These are phyloP conservation scores for Xenopus borealis DNA, from an alignment of 2,113 vertebrate genomes.

Conservation along the genomic window DNA sequence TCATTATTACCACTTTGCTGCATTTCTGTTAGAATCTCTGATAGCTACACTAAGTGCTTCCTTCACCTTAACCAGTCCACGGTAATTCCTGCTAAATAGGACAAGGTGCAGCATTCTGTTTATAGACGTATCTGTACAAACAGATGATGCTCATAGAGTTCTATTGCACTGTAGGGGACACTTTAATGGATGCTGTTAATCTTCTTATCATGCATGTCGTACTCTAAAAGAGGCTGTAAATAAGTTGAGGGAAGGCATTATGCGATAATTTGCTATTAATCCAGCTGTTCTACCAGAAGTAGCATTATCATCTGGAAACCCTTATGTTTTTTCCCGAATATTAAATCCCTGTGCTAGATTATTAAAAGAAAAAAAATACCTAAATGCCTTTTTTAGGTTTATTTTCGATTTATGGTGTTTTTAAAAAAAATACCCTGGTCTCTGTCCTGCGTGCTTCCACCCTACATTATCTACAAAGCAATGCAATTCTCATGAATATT, in stretches of 20 bases:
- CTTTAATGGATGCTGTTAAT: conserved; percentile 8
- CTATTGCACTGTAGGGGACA: conserved; percentile 12
- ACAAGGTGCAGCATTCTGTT: background rate
- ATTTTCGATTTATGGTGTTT: too few relatives aligned
- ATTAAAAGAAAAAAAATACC: too few relatives aligned
- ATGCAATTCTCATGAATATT: too few relatives aligned
- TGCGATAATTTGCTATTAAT: conserved; percentile 16
- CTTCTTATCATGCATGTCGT: conserved; percentile 11
- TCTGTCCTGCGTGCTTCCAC: too few relatives aligned
- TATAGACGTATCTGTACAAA: background rate
- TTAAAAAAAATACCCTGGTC: too few relatives aligned
- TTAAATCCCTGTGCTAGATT: background rate
- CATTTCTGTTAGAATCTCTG: conserved; percentile 49
- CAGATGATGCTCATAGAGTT: conserved; percentile 8
- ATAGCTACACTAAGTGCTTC: conserved; percentile 32
- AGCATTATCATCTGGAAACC: background rate
- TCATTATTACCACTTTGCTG: background rate
- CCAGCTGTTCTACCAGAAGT: conserved; percentile 2
- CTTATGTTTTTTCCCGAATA: background rate
- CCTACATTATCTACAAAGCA: too few relatives aligned
- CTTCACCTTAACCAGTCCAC: background rate
- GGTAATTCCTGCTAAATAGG: background rate
- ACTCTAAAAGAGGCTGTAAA: conserved; percentile 1
- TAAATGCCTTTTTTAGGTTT: too few relatives aligned
- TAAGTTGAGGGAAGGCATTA: background rate